These are phyloP conservation scores for Glaucidium brasilianum DNA, from an alignment of 2,113 vertebrate genomes.

Conservation along the genomic window DNA sequence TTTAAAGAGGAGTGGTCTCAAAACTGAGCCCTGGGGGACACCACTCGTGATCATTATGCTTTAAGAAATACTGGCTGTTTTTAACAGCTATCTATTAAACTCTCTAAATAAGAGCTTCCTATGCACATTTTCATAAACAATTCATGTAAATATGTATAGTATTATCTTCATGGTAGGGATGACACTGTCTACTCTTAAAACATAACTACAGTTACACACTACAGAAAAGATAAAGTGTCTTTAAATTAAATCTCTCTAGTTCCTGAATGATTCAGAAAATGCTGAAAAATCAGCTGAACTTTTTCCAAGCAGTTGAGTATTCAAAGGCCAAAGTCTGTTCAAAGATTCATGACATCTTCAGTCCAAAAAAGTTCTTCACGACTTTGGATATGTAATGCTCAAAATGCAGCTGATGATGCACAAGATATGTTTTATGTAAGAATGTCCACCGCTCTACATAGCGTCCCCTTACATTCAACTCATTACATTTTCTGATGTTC, in stretches of 20 bases:
- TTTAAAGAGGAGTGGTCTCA: no score
- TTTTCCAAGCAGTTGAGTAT: neutral
- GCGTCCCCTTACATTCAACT: neutral
- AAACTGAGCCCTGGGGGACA: no score
- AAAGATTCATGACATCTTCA: neutral
- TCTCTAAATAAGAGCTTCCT: neutral
- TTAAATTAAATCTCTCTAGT: neutral
- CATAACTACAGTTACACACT: neutral
- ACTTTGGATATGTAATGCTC: neutral
- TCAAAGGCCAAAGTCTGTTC: neutral
- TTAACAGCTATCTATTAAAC: neutral
- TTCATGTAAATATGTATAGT: neutral
- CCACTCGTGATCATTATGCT: neutral
- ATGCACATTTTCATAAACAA: neutral
- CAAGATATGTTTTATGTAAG: neutral
- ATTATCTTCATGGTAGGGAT: neutral
- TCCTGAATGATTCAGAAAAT: neutral
- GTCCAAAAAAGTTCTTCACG: neutral
- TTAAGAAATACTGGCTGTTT: neutral
- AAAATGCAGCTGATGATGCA: neutral
- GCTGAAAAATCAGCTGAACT: neutral
- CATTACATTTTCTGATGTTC: neutral
- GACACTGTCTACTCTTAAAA: neutral
- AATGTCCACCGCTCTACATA: neutral
- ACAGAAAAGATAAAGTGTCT: neutral